Base-by-base conservation (phyloP, 2,888 invertebrate genomes). In the Heliconius erato region DNA sequence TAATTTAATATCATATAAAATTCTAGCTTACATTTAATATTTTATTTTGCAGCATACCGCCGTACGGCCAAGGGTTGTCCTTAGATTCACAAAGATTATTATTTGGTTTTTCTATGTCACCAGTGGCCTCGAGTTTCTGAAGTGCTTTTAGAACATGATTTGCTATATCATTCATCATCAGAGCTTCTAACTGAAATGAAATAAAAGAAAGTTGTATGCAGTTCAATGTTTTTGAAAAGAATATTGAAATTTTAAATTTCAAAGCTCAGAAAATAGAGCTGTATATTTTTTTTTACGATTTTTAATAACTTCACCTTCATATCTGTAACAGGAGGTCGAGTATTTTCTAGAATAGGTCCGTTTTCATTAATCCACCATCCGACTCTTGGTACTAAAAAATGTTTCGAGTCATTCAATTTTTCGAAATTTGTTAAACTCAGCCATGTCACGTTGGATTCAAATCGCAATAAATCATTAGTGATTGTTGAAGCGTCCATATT, bases 131-230 rank as follows among this genome's bases (percentile, higher is more conserved):
- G 65, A 91, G 86, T 6, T 86, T 86, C 72, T 91, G 88, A 4
- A 94, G 85, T 9, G 95, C 90, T 85, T 91, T 90, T 6, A 92
- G 85, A 2, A 96, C 82, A 81, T 95, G 95, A 83, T 92, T 93
- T 35, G 94, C 91, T 82, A 95, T 90, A 82, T 96, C 96, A 81
- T 94, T 92, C 92, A 94, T 91, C 79, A 95, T 87, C 16, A 95
- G 87, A 1, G 93, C 91, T 85, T 94, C 95, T 19, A 91, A 87
- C 95, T 95, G 67, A 84, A 72, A 44, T 19, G 44, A n/a, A 40
- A 71, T 40, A 44, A 44, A 26, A 14, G 44, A 71, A 11, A n/a
- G 12, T 40, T 40, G 6, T 71, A 40, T 35, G 11, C 7, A 9
- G 9, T 35, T 68, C 11, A 69, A 35, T 32, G n/a, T 35, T 35